phyloP scores from a whole-genome alignment of 2,797 vertebrate species.

The Leptodon cayanensis region DNA sequence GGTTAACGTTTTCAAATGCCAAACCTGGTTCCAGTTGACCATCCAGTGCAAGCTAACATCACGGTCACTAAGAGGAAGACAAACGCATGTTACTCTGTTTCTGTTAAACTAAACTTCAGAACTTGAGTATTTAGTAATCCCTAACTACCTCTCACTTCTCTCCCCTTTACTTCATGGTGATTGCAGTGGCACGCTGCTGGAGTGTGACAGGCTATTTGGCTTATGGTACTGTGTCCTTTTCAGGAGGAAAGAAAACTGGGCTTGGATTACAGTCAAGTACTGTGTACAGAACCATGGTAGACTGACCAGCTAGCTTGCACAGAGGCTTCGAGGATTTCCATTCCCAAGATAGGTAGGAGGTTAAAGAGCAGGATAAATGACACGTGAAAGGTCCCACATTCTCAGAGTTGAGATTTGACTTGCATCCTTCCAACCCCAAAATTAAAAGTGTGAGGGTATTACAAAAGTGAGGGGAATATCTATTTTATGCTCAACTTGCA shows the following conservation, averaged over 20 bases:
- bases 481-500: neutral
- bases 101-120: neutral
- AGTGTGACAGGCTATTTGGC: neutral
- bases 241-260: neutral
- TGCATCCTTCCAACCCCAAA: neutral
- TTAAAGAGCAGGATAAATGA: neutral
- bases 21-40: neutral
- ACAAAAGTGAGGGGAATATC: neutral
- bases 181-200: neutral
- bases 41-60: neutral
- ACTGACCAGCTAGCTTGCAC: neutral
- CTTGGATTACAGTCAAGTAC: neutral
- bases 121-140: neutral
- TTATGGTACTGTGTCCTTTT: neutral
- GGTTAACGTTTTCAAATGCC: neutral
- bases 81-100: accelerated
- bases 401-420: neutral
- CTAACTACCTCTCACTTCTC: neutral
- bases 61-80: neutral
- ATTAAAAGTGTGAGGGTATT: neutral
- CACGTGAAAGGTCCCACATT: neutral
- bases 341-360: neutral
- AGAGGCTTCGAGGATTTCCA: neutral
- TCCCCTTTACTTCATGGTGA: neutral
- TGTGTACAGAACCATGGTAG: neutral